Conservation (phyloP, 2,797 vertebrate genomes). For the Anableps anableps region DNA sequence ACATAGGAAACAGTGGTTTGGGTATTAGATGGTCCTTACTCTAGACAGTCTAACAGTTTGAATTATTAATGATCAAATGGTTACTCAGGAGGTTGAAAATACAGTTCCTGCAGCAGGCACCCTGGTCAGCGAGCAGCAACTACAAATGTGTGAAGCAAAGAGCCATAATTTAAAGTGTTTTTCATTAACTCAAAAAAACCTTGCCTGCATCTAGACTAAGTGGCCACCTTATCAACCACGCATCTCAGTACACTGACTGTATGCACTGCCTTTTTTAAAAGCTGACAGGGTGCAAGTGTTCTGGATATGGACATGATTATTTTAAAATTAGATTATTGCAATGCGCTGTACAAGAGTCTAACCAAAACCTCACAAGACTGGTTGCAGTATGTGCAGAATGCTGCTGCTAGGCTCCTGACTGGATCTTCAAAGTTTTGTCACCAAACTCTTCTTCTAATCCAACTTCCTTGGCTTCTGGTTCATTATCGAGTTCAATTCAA, state of each 20-base stretch:
- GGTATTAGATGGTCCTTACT: neutral
- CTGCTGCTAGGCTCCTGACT: no score
- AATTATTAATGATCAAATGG: constrained; percentile 25
- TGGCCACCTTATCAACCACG: neutral
- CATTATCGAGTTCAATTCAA: no score
- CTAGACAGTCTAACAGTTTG: constrained; percentile 2
- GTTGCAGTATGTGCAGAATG: no score
- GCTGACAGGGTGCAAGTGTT: neutral
- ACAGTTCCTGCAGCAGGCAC: neutral
- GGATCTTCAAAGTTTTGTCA: no score
- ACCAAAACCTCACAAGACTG: no score
- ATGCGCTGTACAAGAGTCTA: no score
- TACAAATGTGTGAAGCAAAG: neutral
- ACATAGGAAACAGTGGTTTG: neutral
- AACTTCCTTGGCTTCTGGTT: no score
- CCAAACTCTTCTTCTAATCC: no score
- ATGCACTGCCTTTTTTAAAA: neutral
- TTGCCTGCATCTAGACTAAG: neutral
- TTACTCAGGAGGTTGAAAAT: constrained; percentile 16
- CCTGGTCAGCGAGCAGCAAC: neutral
- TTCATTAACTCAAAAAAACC: neutral
- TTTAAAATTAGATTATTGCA: no score
- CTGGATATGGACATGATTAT: no score
- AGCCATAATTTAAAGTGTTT: neutral
- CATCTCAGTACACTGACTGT: neutral